A percentile compares a stretch with the other conserved stretches of the same genome.
phyloP scores from a whole-genome alignment of 2,888 invertebrate genomes.

The Eudasyphora cyanicolor region DNA sequence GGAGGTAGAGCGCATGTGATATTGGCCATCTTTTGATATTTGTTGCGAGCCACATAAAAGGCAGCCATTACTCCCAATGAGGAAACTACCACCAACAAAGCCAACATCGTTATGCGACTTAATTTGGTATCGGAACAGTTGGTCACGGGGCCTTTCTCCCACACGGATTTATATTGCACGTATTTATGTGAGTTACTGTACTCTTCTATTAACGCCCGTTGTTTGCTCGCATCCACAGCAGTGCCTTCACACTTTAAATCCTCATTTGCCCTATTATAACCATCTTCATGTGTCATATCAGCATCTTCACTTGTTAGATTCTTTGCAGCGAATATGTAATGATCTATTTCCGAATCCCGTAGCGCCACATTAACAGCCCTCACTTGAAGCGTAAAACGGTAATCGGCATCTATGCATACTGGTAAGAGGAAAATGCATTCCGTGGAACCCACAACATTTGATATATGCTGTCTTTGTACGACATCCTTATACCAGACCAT shows the following conservation, averaged over 20 bases:
- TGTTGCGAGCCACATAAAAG: constrained; percentile 66
- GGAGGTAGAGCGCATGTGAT: constrained; percentile 69
- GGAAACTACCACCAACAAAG: constrained; percentile 61
- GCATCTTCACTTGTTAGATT: constrained; percentile 47
- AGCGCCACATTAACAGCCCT: constrained; percentile 72
- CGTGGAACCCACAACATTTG: constrained; percentile 65
- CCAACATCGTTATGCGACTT: constrained; percentile 58
- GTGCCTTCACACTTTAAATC: constrained; percentile 63
- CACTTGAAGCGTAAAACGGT: constrained; percentile 68
- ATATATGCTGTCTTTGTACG: constrained; percentile 65
- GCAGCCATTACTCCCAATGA: constrained; percentile 62
- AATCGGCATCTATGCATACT: constrained; percentile 67
- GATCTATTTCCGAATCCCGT: constrained; percentile 65
- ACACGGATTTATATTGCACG: constrained; percentile 65
- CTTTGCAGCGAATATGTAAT: constrained; percentile 64
- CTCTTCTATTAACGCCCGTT: constrained; percentile 30
- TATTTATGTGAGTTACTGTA: constrained; percentile 35
- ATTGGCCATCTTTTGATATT: constrained; percentile 70
- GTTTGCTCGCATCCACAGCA: constrained; percentile 14
- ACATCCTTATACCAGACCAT: constrained; percentile 66
- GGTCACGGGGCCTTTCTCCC: constrained; percentile 60
- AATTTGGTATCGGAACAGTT: constrained; percentile 55
- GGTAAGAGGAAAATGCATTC: constrained; percentile 67
- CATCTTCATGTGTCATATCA: constrained; percentile 20
- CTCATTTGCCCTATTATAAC: constrained; percentile 48